Evolutionary conservation across 2,113 vertebrate genomes (phyloP), one percentile per base, ranked within the genome.

Genomic region (Orthonyx spaldingii): DNA sequence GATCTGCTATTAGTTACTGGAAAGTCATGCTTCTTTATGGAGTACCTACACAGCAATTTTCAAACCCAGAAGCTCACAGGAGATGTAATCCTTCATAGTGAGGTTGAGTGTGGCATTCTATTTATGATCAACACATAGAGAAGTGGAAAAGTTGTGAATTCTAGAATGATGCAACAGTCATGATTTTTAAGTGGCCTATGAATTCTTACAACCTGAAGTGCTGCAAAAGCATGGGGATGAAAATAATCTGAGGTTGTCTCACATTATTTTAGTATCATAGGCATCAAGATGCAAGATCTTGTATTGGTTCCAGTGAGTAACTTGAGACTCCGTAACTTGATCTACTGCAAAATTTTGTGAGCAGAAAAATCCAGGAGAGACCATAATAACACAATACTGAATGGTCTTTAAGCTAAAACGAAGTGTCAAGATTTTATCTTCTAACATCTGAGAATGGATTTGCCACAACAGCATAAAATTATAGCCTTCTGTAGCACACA

Each of bases 361-460:
- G 41, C 19, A 64, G 35, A 68, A 52, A 79, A 94, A 90, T 72
- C 47, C 18, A 57, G 64, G 16, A 79, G 13, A 68, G 14, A 56
- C 39, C 44, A 66, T 69, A 53, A 8, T 57, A 72, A 80, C n/a
- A 94, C 50, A 68, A 22, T 32, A 85, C 13, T 52, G 11, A 81
- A 65, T 47, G 44, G 47, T 56, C 26, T 66, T 91, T 74, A 86
- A 37, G 55, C 33, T 78, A 61, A 57, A 57, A 63, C 5, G 21
- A 44, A 82, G 59, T 28, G n/a, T 63, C 63, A 91, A 57, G n/a
- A 89, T 44, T 89, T 84, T 75, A 86, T 90, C 46, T 53, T 76
- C 80, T 81, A 42, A 61, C 14, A 87, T 69, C 59, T 84, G n/a
- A 94, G 63, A 90, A 93, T 49, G 35, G 70, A 85, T 60, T 91